Evolutionary conservation across 1,140 invertebrate species (phyloP).

Genomic region (Eubasilissa regina): DNA sequence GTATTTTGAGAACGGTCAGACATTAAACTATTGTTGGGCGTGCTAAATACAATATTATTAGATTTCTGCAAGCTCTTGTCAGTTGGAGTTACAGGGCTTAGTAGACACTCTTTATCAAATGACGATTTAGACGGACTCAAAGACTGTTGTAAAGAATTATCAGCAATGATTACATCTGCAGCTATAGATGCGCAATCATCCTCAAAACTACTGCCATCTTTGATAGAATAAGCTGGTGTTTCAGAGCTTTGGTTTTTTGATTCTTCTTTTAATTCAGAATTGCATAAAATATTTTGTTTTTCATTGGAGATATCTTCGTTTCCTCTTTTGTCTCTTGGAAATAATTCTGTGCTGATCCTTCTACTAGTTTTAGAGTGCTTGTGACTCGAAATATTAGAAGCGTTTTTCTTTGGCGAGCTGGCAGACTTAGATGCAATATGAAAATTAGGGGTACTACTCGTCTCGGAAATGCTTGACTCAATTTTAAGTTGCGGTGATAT

Average conservation of each 20-base stretch:
- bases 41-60: constrained; percentile 36
- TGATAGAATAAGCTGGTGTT: neutral
- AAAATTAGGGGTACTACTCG: neutral
- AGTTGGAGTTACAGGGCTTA: constrained; percentile 50
- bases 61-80: neutral
- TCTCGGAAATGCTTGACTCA: neutral
- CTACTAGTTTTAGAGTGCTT: neutral
- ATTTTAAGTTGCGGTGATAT: neutral
- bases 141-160: neutral
- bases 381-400: neutral
- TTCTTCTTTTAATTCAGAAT: neutral
- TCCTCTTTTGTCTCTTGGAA: constrained; percentile 7
- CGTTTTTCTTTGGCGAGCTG: neutral
- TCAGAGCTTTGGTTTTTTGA: neutral
- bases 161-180: neutral
- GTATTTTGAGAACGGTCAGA: neutral
- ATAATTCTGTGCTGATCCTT: constrained; percentile 31
- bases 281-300: neutral
- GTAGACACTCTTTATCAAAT: constrained; percentile 29
- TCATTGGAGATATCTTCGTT: neutral
- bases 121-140: constrained; percentile 2
- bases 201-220: neutral
- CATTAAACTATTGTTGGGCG: constrained; percentile 45
- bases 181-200: neutral
- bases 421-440: no score